phyloP scores from a whole-genome alignment of 2,888 invertebrate species.

The Amblyteles armatorius region DNA sequence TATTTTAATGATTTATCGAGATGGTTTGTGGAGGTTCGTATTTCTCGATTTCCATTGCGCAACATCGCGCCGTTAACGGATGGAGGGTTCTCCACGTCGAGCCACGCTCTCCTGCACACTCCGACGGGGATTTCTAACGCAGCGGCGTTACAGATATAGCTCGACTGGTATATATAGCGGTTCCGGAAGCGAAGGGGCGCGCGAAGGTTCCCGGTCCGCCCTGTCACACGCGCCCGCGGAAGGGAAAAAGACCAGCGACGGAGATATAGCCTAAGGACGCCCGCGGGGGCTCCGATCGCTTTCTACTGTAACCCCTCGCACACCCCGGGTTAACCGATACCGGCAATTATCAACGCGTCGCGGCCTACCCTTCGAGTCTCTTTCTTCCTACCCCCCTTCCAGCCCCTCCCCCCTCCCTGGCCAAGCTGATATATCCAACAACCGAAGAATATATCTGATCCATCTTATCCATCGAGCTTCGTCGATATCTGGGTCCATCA shows the following conservation, averaged over 20 bases:
- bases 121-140: slow-evolving; percentile 29
- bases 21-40: not conserved
- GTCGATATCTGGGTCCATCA: slow-evolving; percentile 27
- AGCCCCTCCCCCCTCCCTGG: not conserved
- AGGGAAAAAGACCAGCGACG: slow-evolving; percentile 67
- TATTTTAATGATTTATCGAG: not conserved
- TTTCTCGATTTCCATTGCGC: slow-evolving; percentile 20
- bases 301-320: slow-evolving; percentile 74
- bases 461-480: slow-evolving; percentile 8
- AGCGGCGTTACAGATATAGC: slow-evolving; percentile 22
- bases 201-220: slow-evolving; percentile 79
- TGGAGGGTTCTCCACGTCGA: slow-evolving; percentile 35
- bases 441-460: slow-evolving; percentile 34
- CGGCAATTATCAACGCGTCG: slow-evolving; percentile 84
- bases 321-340: slow-evolving; percentile 84
- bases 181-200: slow-evolving; percentile 83
- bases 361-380: slow-evolving; percentile 73
- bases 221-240: slow-evolving; percentile 76
- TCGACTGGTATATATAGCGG: slow-evolving; percentile 63
- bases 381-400: slow-evolving; percentile 28
- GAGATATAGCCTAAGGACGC: slow-evolving; percentile 65
- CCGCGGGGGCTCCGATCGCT: slow-evolving; percentile 69
- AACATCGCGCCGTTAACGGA: slow-evolving; percentile 38
- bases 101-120: slow-evolving; percentile 45
- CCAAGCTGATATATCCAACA: slow-evolving; percentile 7